Percentiles rank a stretch among this genome's conserved stretches.
Conservation (phyloP, 1,140 invertebrate genomes). For the Stegodyphus dumicola region DNA sequence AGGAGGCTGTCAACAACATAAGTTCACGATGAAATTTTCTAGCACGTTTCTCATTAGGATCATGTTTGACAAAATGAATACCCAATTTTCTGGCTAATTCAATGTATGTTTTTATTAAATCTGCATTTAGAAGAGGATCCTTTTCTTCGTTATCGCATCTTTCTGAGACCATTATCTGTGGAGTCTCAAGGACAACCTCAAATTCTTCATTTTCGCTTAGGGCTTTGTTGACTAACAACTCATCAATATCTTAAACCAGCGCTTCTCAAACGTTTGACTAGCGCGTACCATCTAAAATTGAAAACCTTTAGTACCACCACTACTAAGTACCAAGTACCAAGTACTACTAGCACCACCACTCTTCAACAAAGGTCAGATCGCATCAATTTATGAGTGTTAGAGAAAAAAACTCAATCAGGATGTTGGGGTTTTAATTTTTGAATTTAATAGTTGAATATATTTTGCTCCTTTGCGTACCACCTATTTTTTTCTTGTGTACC, state of each 20-base stretch:
- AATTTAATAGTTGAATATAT: too few relatives aligned
- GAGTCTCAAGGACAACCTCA: not conserved
- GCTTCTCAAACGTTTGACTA: too few relatives aligned
- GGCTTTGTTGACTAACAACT: not conserved
- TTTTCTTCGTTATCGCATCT: not conserved
- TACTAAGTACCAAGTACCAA: too few relatives aligned
- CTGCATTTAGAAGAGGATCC: not conserved
- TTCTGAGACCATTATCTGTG: not conserved
- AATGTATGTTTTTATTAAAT: constrained; percentile 3
- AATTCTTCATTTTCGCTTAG: not conserved
- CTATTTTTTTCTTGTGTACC: too few relatives aligned
- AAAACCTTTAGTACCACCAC: too few relatives aligned
- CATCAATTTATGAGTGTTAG: too few relatives aligned
- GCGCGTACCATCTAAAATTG: too few relatives aligned
- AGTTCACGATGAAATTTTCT: not conserved
- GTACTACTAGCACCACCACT: too few relatives aligned
- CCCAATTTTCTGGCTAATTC: not conserved
- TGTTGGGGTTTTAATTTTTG: too few relatives aligned
- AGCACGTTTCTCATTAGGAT: not conserved
- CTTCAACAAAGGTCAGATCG: too few relatives aligned
- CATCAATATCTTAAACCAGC: not conserved
- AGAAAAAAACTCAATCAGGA: too few relatives aligned
- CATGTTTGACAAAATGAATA: constrained; percentile 10
- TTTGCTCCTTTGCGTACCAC: too few relatives aligned
- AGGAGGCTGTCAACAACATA: not conserved